Base-by-base conservation (phyloP, 2,113 vertebrate species). In the Strix uralensis region DNA sequence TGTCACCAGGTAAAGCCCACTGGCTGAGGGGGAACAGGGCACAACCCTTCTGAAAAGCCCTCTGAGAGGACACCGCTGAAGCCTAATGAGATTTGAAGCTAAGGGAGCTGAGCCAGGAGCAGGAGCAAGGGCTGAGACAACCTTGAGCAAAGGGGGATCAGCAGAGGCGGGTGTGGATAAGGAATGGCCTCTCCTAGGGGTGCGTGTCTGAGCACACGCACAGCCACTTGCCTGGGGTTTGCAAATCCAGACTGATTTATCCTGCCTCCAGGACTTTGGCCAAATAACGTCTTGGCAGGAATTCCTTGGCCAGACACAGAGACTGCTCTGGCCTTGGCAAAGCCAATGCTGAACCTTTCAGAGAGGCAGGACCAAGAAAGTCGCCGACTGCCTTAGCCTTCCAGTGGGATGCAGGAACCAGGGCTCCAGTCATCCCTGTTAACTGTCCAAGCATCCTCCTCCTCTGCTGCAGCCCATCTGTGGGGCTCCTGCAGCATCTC, bases 251-350 rank as follows among this genome's bases (percentile, higher is more conserved):
- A 57, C 18, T 30, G 72, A 92, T 87, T 96, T 92, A 92, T 94
- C 70, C 84, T 72, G 70, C 81, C 62, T 91, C n/a, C 74, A 95
- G 95, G 74, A 92, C 70, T 88, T 65, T 54, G 74, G 85, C 96
- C 94, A 97, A 96, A 86, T 83, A 94, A 92, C 0, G 0, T 94
- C 78, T 95, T 96, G 94, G 91, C 94, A 94, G 89, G 58, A 95
- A 72, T 79, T 89, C 91, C 73, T 95, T 95, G 84, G 73, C 92
- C 57, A 84, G 86, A 88, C 7, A 5, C 26, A 86, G 80, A 96
- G 47, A 84, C 63, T 78, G 49, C 91, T 82, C 88, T 65, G 38
- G 94, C 54, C 73, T 92, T 94, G 91, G 77, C 91, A 89, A 92
- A 72, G 36, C 88, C 36, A 49, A 13, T 1, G 23, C n/a, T 85